phyloP scores from a whole-genome alignment of 2,888 invertebrate species.

The Luffia ferchaultella region DNA sequence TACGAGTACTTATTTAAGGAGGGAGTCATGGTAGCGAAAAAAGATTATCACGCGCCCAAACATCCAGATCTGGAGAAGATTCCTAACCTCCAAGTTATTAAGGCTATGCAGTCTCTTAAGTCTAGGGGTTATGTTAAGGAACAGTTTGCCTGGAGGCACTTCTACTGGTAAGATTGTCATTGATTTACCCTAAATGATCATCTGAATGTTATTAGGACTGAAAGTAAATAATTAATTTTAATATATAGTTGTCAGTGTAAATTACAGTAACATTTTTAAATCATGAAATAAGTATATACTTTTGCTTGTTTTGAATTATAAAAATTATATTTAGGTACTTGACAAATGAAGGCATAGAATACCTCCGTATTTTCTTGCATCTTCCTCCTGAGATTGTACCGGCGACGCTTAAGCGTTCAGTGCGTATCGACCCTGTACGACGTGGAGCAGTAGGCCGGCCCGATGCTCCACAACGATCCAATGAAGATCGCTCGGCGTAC shows the following conservation, averaged over 20 bases:
- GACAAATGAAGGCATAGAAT: conserved; percentile 98
- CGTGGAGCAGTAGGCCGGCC: conserved; percentile 76
- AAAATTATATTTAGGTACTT: conserved; percentile 87
- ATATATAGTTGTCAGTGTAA: too few relatives aligned
- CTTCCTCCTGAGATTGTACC: conserved; percentile 99
- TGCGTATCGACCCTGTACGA: conserved; percentile 84
- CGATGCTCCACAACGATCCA: conserved; percentile 75
- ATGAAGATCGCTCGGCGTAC: conserved; percentile 86
- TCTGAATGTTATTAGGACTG: too few relatives aligned
- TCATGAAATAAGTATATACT: too few relatives aligned
- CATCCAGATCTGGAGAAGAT: conserved; percentile 95
- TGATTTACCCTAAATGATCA: too few relatives aligned
- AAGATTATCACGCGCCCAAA: conserved; percentile 97
- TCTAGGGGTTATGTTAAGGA: conserved; percentile 98
- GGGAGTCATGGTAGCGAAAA: conserved; percentile 99
- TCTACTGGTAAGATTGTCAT: conserved; percentile 95
- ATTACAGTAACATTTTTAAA: too few relatives aligned
- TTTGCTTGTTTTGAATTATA: too few relatives aligned
- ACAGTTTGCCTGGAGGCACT: conserved; percentile 99
- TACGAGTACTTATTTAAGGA: conserved; percentile 99
- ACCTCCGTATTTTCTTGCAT: conserved; percentile 93
- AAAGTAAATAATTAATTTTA: too few relatives aligned
- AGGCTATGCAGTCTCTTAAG: conserved; percentile 96
- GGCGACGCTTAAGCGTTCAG: conserved; percentile 92
- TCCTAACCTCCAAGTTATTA: conserved; percentile 98